A percentile compares a stretch with the other conserved stretches of the same genome.
Evolutionary conservation across 1,140 invertebrate species (phyloP).

Genomic region (Palaemon carinicauda): DNA sequence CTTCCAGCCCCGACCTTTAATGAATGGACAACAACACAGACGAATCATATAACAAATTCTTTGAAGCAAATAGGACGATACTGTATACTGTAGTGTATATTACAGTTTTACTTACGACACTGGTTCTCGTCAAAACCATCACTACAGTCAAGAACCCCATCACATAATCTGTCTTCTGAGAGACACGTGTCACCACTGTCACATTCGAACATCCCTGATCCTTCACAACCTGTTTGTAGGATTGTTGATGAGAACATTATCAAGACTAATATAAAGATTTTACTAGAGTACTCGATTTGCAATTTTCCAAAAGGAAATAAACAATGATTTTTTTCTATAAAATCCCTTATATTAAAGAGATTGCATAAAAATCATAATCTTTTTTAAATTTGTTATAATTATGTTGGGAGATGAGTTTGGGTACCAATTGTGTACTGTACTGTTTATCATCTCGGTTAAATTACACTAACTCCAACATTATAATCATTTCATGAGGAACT

Average conservation of each 20-base stretch:
- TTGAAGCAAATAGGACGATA: too few species aligned
- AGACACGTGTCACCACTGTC: conserved; percentile 61
- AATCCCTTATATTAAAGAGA: too few species aligned
- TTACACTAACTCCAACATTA: too few species aligned
- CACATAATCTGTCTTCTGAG: conserved; percentile 67
- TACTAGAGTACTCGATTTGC: background rate
- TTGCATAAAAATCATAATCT: too few species aligned
- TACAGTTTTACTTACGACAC: conserved; percentile 55
- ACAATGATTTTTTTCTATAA: background rate
- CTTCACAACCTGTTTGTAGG: background rate
- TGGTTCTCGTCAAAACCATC: conserved; percentile 64
- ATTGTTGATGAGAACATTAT: background rate
- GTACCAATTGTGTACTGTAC: too few species aligned
- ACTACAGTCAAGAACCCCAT: conserved; percentile 67
- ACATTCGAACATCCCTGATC: conserved; percentile 62
- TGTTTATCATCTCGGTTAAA: too few species aligned
- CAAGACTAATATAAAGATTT: background rate
- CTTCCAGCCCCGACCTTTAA: background rate
- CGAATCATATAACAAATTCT: background rate
- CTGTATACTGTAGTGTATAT: too few species aligned
- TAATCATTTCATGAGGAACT: too few species aligned
- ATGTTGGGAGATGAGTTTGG: too few species aligned
- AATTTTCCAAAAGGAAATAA: background rate
- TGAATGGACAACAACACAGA: background rate
- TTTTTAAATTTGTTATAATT: too few species aligned